Base-by-base conservation (phyloP, 2,888 invertebrate genomes). In the Oscheius myriophilus region DNA sequence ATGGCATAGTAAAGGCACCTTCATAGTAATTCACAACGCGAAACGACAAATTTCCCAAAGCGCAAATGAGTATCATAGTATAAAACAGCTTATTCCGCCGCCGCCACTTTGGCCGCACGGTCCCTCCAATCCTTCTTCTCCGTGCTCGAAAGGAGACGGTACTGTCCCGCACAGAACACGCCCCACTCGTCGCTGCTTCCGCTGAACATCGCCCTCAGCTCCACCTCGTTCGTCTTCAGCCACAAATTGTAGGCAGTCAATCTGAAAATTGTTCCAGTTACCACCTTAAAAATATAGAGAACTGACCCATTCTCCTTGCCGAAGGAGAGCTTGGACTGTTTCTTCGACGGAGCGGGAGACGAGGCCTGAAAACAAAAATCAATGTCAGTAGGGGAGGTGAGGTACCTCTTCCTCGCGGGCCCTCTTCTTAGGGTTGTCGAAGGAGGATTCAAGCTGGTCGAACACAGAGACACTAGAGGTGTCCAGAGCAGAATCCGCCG, bases 101-200 rank as follows among this genome's bases (percentile, higher is more conserved):
- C 18, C 16, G 9, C 11, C 11, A 16, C 21, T 23, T 7, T 49
- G n/a, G n/a, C 49, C 11, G 23, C 23, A 1, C 18, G 16, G 16
- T 16, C 49, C 49, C 26, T 53, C 14, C 23, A 21, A 41, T 68
- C 75, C 51, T 78, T 70, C 39, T 75, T 78, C 39, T 72, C 45
- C 11, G 72, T 65, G 6, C 70, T 71, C n/a, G 73, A 57, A 12
- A 80, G 64, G 14, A 68, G 63, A 4, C 75, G 62, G 69, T 72
- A 80, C 18, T 67, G 51, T 21, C 75, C 73, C 26, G 72, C 71
- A 57, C 80, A 80, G 57, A 72, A 78, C 58, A 73, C 73, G 14
- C 67, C 41, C 46, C 75, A 80, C 12, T 76, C 78, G 6, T 57
- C 65, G 16, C 71, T 71, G 0, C 70, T 71, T 7, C 78, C 79